Conservation (phyloP, 2,888 invertebrate genomes). For the Agrypnus murinus region DNA sequence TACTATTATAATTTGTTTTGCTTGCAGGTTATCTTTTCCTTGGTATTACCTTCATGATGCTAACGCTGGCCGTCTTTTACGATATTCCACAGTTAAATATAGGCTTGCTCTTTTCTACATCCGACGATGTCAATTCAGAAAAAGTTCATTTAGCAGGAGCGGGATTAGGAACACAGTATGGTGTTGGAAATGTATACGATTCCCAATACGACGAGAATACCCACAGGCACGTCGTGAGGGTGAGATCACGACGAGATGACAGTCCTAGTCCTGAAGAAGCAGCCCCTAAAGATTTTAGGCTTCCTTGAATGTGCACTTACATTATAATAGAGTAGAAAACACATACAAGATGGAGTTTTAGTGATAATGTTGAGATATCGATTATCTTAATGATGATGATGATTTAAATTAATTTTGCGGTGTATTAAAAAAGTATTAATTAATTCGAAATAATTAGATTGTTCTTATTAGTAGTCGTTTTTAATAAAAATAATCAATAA, state of each 20-base stretch:
- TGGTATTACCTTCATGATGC: slow-evolving; percentile 89
- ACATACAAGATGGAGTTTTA: slow-evolving; percentile 11
- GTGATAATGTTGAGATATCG: neutral
- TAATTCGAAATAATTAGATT: no score
- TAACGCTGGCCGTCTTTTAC: slow-evolving; percentile 88
- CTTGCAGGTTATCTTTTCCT: slow-evolving; percentile 84
- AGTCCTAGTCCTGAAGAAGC: slow-evolving; percentile 83
- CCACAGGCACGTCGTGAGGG: slow-evolving; percentile 77
- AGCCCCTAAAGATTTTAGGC: slow-evolving; percentile 69
- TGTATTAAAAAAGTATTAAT: no score
- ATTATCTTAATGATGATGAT: slow-evolving; percentile 10
- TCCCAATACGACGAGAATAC: slow-evolving; percentile 73
- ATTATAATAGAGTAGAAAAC: slow-evolving; percentile 15
- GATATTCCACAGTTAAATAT: slow-evolving; percentile 92
- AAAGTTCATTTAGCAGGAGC: slow-evolving; percentile 79
- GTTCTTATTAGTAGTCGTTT: no score
- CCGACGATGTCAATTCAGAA: slow-evolving; percentile 75
- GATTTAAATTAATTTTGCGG: neutral
- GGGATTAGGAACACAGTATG: slow-evolving; percentile 71
- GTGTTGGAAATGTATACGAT: slow-evolving; percentile 68
- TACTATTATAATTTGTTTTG: no score
- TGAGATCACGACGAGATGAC: slow-evolving; percentile 77
- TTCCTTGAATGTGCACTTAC: slow-evolving; percentile 49
- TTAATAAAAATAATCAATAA: no score
- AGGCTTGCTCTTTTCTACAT: slow-evolving; percentile 78